Evolutionary conservation across 2,797 vertebrate genomes (phyloP), one percentile per base, ranked within the genome.

Genomic region (Falco naumanni): DNA sequence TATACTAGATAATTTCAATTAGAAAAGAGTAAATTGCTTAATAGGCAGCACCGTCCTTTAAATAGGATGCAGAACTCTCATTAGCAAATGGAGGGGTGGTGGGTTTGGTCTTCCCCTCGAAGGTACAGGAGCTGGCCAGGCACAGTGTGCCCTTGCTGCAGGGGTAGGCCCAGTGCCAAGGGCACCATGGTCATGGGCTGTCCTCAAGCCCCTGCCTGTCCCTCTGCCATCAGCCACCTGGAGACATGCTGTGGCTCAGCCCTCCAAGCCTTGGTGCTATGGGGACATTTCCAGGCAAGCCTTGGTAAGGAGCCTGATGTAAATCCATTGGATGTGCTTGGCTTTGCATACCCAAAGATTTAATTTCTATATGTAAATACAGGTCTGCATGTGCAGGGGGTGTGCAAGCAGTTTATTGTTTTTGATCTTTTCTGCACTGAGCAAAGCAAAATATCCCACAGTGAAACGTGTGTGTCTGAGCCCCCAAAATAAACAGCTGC

Each of bases 321-420:
- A 85, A 96, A 95, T 87, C 95, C 93, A 50, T 47, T 89, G 94
- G 90, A 84, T 84, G 88, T 91, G 90, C 83, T 82, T 83, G 86
- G 91, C 74, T 96, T 87, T 95, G 84, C 90, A 63, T 66, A n/a
- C 24, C 21, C 63, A 60, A 84, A 88, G 90, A 74, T 90, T 94
- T 92, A 34, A 95, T 95, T 94, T 95, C 91, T 85, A 77, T 85
- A 74, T 95, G 88, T 84, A 95, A 90, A 96, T 87, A 53, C n/a
- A n/a, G 83, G 63, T 22, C 85, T 95, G 84, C 5, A 5, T 57
- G 79, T 39, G 66, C 77, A 82, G 85, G 59, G 74, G 57, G 60
- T 70, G 69, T 79, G 88, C 70, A 64, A 66, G 83, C 70, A 82
- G 60, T 89, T 95, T 84, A 68, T 82, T 83, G 69, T 84, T 90